Percentiles rank a stretch among this genome's conserved stretches.
Conservation (phyloP, 2,888 invertebrate genomes). For the Zonitis immaculata region DNA sequence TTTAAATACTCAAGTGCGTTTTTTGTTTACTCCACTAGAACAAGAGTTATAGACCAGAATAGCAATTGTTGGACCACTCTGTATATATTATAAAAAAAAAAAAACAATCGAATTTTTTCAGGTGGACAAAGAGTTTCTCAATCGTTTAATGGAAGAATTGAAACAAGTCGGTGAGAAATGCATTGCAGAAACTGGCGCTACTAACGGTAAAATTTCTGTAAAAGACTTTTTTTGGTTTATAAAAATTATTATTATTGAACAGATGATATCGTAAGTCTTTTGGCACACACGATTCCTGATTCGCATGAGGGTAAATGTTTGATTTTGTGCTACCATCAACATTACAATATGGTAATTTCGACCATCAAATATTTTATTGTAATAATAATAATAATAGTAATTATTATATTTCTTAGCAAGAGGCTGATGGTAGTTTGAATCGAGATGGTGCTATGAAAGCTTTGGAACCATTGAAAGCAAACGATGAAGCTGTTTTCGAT, state of each 20-base stretch:
- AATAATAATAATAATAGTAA: not conserved
- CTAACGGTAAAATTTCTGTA: too few species aligned
- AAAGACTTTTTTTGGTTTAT: too few species aligned
- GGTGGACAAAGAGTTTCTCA: constrained; percentile 9
- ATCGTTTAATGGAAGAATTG: constrained; percentile 8
- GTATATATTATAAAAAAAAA: too few species aligned
- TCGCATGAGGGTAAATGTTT: constrained; percentile 21
- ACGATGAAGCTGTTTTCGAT: constrained; percentile 22
- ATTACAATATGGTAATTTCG: constrained; percentile 10
- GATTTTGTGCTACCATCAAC: constrained; percentile 16
- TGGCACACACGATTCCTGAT: constrained; percentile 12
- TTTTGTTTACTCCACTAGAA: too few species aligned
- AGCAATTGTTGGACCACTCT: too few species aligned
- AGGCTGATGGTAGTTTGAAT: constrained; percentile 21
- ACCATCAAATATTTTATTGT: not conserved
- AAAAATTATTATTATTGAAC: not conserved
- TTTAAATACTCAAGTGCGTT: too few species aligned
- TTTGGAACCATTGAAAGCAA: constrained; percentile 21
- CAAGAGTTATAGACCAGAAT: too few species aligned
- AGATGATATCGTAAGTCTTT: constrained; percentile 12
- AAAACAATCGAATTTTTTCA: constrained; percentile 2
- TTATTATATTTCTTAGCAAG: constrained; percentile 14
- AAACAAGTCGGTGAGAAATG: constrained; percentile 9
- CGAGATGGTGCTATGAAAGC: constrained; percentile 16
- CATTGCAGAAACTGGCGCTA: constrained; percentile 8